These are phyloP conservation scores for Thymelicus sylvestris DNA, from an alignment of 2,888 invertebrate genomes.

Conservation along the genomic window DNA sequence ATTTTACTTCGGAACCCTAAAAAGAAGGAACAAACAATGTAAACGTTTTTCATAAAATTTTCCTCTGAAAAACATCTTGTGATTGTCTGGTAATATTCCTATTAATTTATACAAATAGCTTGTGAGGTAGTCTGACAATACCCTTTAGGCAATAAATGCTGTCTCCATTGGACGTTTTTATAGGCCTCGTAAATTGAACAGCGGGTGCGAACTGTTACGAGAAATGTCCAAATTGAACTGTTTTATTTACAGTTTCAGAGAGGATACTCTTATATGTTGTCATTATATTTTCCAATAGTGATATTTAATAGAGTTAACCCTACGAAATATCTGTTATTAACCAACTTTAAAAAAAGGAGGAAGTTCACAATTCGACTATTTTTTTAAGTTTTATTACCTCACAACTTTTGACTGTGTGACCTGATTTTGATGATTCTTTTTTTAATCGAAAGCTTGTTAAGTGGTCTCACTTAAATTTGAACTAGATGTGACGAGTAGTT, in stretches of 20 bases:
- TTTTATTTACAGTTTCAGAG: slow-evolving; percentile 33
- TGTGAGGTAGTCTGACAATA: slow-evolving; percentile 44
- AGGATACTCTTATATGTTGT: slow-evolving; percentile 18
- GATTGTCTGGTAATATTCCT: slow-evolving; percentile 23
- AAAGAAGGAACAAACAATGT: too few relatives aligned
- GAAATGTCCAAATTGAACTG: slow-evolving; percentile 35
- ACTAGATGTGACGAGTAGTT: too few relatives aligned
- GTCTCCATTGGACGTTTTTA: slow-evolving; percentile 47
- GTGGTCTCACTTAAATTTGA: too few relatives aligned
- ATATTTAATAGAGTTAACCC: not conserved
- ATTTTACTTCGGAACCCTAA: too few relatives aligned
- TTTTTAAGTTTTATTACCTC: too few relatives aligned
- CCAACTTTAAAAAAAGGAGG: too few relatives aligned
- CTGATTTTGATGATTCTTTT: too few relatives aligned
- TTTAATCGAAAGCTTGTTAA: too few relatives aligned
- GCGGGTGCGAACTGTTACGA: slow-evolving; percentile 35
- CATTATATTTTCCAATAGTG: slow-evolving; percentile 17
- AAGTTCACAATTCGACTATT: too few relatives aligned
- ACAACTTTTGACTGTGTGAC: too few relatives aligned
- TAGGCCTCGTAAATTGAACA: slow-evolving; percentile 44
- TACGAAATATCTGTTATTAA: too few relatives aligned
- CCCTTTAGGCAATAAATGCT: slow-evolving; percentile 46
- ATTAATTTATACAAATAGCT: slow-evolving; percentile 47
- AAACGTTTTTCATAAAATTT: too few relatives aligned
- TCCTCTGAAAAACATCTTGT: not conserved